Conservation (phyloP, 2,113 vertebrate species). For the Tamias sibiricus region DNA sequence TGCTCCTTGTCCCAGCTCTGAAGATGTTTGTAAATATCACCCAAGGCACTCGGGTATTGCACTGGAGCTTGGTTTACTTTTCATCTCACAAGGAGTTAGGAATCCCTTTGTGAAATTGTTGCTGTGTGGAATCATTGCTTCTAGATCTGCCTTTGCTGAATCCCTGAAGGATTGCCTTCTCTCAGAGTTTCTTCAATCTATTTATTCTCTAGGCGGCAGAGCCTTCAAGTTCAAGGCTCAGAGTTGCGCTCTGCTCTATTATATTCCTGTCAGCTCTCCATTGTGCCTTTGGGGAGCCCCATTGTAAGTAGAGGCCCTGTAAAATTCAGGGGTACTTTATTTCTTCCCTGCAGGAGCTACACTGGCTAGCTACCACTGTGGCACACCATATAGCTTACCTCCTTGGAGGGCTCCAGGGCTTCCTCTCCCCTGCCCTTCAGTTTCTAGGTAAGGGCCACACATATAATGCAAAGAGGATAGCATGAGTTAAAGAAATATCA, state of each 20-base stretch:
- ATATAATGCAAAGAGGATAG: background rate
- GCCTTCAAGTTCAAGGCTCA: background rate
- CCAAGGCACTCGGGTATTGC: background rate
- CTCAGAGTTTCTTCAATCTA: background rate
- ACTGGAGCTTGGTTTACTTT: background rate
- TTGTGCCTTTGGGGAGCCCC: background rate
- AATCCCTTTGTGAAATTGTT: constrained; percentile 17
- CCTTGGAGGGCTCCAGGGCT: background rate
- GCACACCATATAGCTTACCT: background rate
- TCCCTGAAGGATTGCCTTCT: background rate
- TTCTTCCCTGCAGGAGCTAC: background rate
- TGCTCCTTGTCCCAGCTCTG: background rate
- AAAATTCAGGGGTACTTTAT: background rate
- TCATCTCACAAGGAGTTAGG: background rate
- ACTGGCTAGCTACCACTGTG: background rate
- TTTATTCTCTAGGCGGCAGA: background rate
- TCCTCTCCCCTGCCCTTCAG: background rate
- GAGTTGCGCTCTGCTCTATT: background rate
- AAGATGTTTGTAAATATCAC: background rate
- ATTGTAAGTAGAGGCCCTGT: background rate
- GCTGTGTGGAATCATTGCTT: background rate
- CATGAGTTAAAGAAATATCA: background rate
- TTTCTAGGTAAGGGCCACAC: background rate
- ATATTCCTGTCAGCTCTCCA: background rate
- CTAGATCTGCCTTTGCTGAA: background rate